Percentiles rank a stretch among this genome's conserved stretches.
Conservation (phyloP, 2,888 invertebrate species). For the Argyra leucocephala region DNA sequence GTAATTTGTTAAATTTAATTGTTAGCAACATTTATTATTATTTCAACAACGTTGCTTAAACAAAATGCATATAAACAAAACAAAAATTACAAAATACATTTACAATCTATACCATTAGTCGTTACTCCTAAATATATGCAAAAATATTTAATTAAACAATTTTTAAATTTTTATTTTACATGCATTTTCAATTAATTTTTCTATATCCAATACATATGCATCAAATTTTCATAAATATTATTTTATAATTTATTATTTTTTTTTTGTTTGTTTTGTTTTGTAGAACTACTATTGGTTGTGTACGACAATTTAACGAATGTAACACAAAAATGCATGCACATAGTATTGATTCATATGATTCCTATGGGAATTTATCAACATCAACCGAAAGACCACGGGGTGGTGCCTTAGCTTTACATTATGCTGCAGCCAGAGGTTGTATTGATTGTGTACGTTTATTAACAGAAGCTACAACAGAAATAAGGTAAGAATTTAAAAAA, state of each 20-base stretch:
- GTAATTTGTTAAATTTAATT: too few species aligned
- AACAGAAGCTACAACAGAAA: slow-evolving; percentile 66
- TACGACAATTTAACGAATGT: slow-evolving; percentile 31
- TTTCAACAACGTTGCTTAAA: too few species aligned
- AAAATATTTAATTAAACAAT: not conserved
- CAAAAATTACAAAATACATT: too few species aligned
- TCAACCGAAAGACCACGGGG: slow-evolving; percentile 42
- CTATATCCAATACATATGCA: slow-evolving; percentile 14
- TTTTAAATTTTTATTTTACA: not conserved
- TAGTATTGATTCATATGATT: slow-evolving; percentile 31
- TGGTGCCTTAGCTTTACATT: slow-evolving; percentile 75
- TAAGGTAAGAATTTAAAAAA: slow-evolving; percentile 64
- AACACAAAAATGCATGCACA: slow-evolving; percentile 40
- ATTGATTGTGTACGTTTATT: slow-evolving; percentile 74
- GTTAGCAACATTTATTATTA: too few species aligned
- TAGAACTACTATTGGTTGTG: slow-evolving; percentile 38
- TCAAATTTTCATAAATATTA: not conserved
- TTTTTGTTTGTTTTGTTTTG: slow-evolving; percentile 18
- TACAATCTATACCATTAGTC: too few species aligned
- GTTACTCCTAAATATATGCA: not conserved
- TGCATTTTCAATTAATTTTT: not conserved
- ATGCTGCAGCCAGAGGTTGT: slow-evolving; percentile 78
- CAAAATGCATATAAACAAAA: too few species aligned
- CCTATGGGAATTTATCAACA: slow-evolving; percentile 38
- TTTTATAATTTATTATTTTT: slow-evolving; percentile 12